Base-by-base conservation (phyloP, 2,113 vertebrate species). In the Vicugna pacos region DNA sequence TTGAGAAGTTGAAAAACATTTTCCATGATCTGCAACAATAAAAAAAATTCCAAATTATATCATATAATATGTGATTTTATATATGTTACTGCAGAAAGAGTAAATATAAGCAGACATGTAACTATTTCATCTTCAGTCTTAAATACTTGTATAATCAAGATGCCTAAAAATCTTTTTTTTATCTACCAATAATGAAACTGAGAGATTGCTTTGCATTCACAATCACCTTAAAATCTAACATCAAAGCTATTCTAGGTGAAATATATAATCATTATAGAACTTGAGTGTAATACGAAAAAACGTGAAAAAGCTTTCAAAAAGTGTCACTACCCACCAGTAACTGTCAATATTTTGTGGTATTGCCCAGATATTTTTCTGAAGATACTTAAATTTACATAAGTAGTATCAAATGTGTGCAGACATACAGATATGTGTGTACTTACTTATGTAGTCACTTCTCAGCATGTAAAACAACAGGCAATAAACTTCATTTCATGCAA, bases 361-460 rank as follows among this genome's bases (percentile, higher is more conserved):
- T 83, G 82, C 32, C 16, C 2, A 85, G n/a, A 70, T 4, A 42
- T 20, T 64, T 89, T 93, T 79, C 54, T 80, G 65, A 94, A 62
- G 0, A 35, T 50, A 56, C 35, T 72, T 75, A 89, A 5, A 42
- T 56, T 67, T 60, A 32, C 42, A 8, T 46, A 65, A 76, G 86
- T 58, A 32, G 6, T 62, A 26, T 26, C 13, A 69, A 90, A 54
- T 65, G 6, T 38, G 15, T 46, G 0, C 50, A 19, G 38, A 8
- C 28, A 24, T 52, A 46, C 1, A 20, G 3, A 46, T 14, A 4
- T 10, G 4, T 8, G 1, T 16, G 64, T 13, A 24, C 28, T 5
- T 84, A 14, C 58, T 30, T 93, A 69, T 32, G 19, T 58, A 58
- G 10, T 20, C 77, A 72, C 8, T 30, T 50, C 56, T 75, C 4